phyloP scores from a whole-genome alignment of 35 echinoderm and acorn worm genomes.

The Stichopus chloronotus region DNA sequence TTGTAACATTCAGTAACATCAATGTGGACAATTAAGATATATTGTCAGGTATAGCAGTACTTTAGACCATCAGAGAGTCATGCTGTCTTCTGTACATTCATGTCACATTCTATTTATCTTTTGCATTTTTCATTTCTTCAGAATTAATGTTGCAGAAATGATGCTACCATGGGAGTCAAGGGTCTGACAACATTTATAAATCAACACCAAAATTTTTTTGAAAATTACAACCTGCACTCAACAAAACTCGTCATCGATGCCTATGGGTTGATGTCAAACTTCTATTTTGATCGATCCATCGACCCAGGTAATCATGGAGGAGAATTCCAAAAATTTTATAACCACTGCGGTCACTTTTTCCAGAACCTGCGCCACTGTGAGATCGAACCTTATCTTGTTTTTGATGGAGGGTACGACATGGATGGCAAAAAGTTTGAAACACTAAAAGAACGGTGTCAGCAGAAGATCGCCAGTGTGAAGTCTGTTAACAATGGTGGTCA shows the following conservation, averaged over 20 bases:
- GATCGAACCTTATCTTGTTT: slow-evolving; percentile 73
- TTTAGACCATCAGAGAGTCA: too few species aligned
- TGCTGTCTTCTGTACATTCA: too few species aligned
- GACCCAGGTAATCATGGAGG: slow-evolving; percentile 87
- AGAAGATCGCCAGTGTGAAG: slow-evolving; percentile 58
- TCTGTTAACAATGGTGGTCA: slow-evolving; percentile 50
- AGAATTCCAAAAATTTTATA: slow-evolving; percentile 65
- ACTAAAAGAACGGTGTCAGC: slow-evolving; percentile 55
- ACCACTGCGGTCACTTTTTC: slow-evolving; percentile 65
- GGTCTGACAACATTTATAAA: slow-evolving; percentile 84
- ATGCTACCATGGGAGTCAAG: slow-evolving; percentile 77
- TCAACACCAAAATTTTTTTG: slow-evolving; percentile 62
- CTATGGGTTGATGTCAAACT: slow-evolving; percentile 65
- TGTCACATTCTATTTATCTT: too few species aligned
- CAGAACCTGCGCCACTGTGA: slow-evolving; percentile 67
- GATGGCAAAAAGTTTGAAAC: slow-evolving; percentile 89
- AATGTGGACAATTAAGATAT: too few species aligned
- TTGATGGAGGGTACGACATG: slow-evolving; percentile 84
- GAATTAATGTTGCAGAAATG: not conserved
- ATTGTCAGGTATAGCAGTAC: too few species aligned
- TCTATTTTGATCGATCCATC: slow-evolving; percentile 34
- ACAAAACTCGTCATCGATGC: slow-evolving; percentile 85
- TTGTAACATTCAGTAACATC: too few species aligned
- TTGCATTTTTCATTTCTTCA: not conserved
- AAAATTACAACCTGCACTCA: slow-evolving; percentile 63